Percentiles rank a stretch among this genome's conserved stretches.
Evolutionary conservation across 2,888 invertebrate species (phyloP).

Genomic region (Dynastes grantii): DNA sequence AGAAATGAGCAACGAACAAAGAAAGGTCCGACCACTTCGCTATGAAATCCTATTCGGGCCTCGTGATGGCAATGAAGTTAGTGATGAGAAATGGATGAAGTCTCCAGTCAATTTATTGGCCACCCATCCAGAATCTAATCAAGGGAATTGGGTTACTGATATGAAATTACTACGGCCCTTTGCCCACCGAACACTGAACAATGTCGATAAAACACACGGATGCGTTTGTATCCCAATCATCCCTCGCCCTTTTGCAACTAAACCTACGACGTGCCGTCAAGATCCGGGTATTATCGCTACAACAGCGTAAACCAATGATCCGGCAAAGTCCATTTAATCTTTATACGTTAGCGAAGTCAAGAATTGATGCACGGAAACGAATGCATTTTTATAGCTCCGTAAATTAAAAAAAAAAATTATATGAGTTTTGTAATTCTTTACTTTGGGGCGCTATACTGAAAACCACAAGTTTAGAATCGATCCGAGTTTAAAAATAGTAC

Average conservation of each 20-base stretch:
- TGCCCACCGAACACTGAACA: conserved; percentile 66
- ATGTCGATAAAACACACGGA: conserved; percentile 68
- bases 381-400: no score
- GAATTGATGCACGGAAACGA: no score
- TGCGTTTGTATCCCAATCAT: conserved; percentile 40
- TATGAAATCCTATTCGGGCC: conserved; percentile 67
- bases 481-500: no score
- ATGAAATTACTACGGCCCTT: conserved; percentile 67
- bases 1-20: conserved; percentile 51
- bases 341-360: no score
- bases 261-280: conserved; percentile 21
- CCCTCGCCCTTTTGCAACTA: conserved; percentile 35
- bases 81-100: conserved; percentile 69
- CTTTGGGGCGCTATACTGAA: no score
- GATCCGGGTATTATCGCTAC: conserved; percentile 9
- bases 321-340: no score
- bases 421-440: no score
- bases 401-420: no score
- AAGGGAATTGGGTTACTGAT: conserved; percentile 70
- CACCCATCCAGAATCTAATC: conserved; percentile 71
- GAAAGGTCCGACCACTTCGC: conserved; percentile 60
- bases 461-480: no score
- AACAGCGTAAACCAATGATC: not conserved
- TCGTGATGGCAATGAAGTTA: conserved; percentile 69
- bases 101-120: conserved; percentile 71